Conservation (phyloP, 2,113 vertebrate species). For the Puntigrus tetrazona region DNA sequence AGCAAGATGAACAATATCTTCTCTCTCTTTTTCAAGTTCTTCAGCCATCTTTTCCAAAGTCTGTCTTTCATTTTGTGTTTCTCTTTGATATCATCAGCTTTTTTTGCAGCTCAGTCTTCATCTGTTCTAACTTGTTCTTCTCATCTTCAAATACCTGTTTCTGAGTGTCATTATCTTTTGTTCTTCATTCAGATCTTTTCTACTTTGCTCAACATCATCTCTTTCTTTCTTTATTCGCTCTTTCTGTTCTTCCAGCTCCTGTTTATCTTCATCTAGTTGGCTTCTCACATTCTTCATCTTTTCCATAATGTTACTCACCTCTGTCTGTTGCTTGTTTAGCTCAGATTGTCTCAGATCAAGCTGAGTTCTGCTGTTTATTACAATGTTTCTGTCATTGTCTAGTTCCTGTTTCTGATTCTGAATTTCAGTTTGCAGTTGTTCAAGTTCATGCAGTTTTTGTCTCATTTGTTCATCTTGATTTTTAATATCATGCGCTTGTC, state of each 20-base stretch:
- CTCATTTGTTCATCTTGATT: neutral
- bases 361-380: too few species aligned
- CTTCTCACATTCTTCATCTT: neutral
- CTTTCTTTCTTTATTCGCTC: neutral
- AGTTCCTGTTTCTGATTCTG: neutral
- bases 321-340: neutral
- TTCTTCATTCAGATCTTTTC: neutral
- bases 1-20: neutral
- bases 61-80: neutral
- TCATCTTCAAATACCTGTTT: slow-evolving; percentile 15
- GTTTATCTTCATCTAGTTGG: neutral
- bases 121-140: slow-evolving; percentile 25
- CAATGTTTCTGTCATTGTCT: neutral
- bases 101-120: slow-evolving; percentile 16
- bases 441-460: neutral
- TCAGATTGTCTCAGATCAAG: too few species aligned
- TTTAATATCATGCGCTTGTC: neutral
- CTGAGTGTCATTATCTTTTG: neutral
- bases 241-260: slow-evolving; percentile 5
- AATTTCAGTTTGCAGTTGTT: neutral
- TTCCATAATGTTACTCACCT: neutral
- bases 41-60: neutral
- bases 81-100: slow-evolving; percentile 23
- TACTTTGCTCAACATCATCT: neutral
- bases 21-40: neutral